Base-by-base conservation (phyloP, 30 jellyfish, hydroid and myxozoan species). In the Phacellophora camtschatica region DNA sequence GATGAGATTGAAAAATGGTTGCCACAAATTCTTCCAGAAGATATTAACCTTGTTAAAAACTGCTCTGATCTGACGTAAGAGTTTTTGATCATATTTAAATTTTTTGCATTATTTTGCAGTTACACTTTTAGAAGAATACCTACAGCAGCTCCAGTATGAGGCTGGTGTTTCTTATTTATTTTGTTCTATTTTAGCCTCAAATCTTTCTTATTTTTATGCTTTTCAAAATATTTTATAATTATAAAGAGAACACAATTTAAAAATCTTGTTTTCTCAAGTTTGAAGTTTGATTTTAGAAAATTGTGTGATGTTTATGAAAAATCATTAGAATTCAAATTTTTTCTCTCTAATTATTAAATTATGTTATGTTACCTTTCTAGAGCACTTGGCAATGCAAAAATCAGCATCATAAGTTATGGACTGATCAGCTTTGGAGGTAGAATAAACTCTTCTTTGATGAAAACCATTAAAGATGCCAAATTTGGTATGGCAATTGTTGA, bases 1-100 rank as follows among this genome's bases (percentile, higher is more conserved):
- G 91, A 89, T 68, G 97, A 89, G 62, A 82, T 89, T 28, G 97
- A 89, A 63, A 74, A 82, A 63, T 89, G 97, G 97, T 35, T 89
- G 12, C 97, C 97, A 12, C 76, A 74, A 43, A 46, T 89, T 15
- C 95, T 71, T 33, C 97, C 97, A 6, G 95, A 94, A 36, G 96
- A 89, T 19, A 82, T 89, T 13, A 81, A 82, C 33, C 58, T 89
- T 12, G 51, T 89, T 65, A 74, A 86, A 23, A 81, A 71, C 53
- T 70, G 56, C 53, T 83, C 94, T 16, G 92, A 81, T 66, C 36
- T 89, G 0, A 64, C 74, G 97, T 89, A 31, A 53, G 87, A 43
- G 4, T 1, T 4, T 58, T 0, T 66, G 70, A 3, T 28, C 2
- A 4, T 19, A 6, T 16, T n/a, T 28, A 5, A 30, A 34, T 23